Percentiles rank a stretch among this genome's conserved stretches.
These are phyloP conservation scores for Calcarius lapponicus DNA, from an alignment of 2,797 vertebrate genomes.

Conservation along the genomic window DNA sequence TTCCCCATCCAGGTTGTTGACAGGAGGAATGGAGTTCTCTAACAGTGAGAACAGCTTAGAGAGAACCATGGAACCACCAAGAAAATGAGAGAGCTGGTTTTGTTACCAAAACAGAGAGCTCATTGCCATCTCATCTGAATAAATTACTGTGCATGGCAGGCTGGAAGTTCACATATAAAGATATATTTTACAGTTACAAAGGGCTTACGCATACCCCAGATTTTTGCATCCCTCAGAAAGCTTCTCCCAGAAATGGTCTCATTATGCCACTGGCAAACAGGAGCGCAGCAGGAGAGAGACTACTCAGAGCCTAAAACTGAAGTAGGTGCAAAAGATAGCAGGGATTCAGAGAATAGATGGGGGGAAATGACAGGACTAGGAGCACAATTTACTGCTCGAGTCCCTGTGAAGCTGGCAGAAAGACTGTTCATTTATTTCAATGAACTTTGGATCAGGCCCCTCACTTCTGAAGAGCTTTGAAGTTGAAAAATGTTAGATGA, in stretches of 20 bases:
- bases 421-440: slow-evolving; percentile 9
- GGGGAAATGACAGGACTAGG: not conserved
- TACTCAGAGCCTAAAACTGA: not conserved
- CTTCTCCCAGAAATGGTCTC: not conserved
- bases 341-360: not conserved
- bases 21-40: not conserved
- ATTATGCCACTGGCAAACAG: not conserved
- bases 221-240: not conserved
- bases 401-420: not conserved
- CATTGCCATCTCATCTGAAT: not conserved
- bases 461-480: slow-evolving; percentile 48
- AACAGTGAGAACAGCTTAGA: not conserved
- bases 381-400: not conserved
- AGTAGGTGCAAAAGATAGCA: not conserved
- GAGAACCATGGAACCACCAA: not conserved
- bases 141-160: not conserved
- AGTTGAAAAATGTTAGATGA: slow-evolving; percentile 23
- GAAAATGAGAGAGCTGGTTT: not conserved
- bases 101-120: not conserved
- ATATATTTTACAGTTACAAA: not conserved
- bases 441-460: not conserved
- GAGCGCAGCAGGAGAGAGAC: not conserved
- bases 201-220: not conserved
- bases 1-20: not conserved
- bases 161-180: not conserved